A percentile compares a stretch with the other conserved stretches of the same genome.
These are phyloP conservation scores for Carcharodon carcharias DNA, from an alignment of 2,797 vertebrate species.

Conservation along the genomic window DNA sequence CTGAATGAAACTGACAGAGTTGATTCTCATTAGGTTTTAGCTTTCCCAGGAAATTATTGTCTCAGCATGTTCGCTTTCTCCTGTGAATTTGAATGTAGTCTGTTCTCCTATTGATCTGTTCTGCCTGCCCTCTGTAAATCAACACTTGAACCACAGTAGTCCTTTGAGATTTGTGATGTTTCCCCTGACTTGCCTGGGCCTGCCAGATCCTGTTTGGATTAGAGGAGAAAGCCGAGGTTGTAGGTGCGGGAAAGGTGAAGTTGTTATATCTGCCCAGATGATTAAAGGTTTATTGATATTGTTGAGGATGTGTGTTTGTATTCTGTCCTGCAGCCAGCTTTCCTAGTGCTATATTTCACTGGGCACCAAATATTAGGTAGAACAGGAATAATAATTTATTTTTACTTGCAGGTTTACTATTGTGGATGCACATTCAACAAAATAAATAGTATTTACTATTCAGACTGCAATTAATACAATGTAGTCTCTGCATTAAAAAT, in stretches of 20 bases:
- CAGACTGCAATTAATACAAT: not conserved
- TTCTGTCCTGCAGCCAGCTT: not conserved
- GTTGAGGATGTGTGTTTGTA: slow-evolving; percentile 15
- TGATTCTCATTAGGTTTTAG: slow-evolving; percentile 68
- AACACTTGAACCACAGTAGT: slow-evolving; percentile 27
- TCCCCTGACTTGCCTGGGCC: slow-evolving; percentile 39
- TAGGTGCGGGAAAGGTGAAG: slow-evolving; percentile 39
- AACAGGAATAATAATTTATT: not conserved
- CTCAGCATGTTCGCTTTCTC: slow-evolving; percentile 59
- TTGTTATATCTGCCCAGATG: slow-evolving; percentile 31
- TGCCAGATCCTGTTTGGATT: slow-evolving; percentile 36
- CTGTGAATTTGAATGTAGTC: slow-evolving; percentile 61
- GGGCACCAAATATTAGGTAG: not conserved
- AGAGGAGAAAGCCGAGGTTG: slow-evolving; percentile 20
- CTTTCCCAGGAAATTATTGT: slow-evolving; percentile 72
- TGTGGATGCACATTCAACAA: not conserved
- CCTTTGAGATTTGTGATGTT: slow-evolving; percentile 45
- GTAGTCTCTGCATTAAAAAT: not conserved
- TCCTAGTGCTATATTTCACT: not conserved
- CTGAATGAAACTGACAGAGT: slow-evolving; percentile 62
- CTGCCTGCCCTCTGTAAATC: slow-evolving; percentile 46
- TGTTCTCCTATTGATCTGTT: slow-evolving; percentile 56
- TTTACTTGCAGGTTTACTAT: slow-evolving; percentile 4
- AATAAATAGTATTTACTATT: not conserved
- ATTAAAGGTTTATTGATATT: slow-evolving; percentile 38